Conservation (phyloP, 2,797 vertebrate genomes). For the Eremophila alpestris region DNA sequence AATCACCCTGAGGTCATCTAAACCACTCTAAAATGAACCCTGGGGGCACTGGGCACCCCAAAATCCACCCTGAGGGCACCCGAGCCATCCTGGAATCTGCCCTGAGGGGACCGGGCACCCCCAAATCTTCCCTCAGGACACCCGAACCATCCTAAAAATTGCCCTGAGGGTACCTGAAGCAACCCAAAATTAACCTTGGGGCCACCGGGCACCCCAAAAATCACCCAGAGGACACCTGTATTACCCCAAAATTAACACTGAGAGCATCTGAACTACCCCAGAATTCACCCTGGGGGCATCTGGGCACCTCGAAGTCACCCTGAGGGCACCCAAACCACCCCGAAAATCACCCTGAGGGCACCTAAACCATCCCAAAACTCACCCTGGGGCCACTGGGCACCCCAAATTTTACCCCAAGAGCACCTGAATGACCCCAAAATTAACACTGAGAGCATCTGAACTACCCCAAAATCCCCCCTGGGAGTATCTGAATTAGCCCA, state of each 20-base stretch:
- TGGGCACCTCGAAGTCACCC: fast-evolving
- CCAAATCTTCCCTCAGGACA: no score
- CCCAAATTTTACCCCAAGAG: neutral
- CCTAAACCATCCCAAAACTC: neutral
- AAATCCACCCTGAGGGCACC: no score
- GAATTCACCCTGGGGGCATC: no score
- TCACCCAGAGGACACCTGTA: fast-evolving
- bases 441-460: neutral
- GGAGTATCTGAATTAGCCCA: no score
- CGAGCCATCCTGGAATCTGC: neutral
- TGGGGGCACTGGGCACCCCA: no score
- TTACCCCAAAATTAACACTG: neutral
- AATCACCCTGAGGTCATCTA: neutral
- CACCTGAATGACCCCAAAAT: neutral
- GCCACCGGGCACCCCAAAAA: fast-evolving
- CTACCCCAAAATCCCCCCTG: neutral
- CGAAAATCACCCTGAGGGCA: fast-evolving
- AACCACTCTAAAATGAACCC: neutral
- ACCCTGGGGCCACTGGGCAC: neutral
- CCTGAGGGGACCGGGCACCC: no score
- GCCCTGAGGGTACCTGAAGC: neutral
- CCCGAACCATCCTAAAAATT: no score
- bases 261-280: neutral
- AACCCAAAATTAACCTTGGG: neutral
- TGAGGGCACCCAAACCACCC: fast-evolving